These are phyloP conservation scores for Sylvicapra grimmia DNA, from an alignment of 2,113 vertebrate genomes.

Conservation along the genomic window DNA sequence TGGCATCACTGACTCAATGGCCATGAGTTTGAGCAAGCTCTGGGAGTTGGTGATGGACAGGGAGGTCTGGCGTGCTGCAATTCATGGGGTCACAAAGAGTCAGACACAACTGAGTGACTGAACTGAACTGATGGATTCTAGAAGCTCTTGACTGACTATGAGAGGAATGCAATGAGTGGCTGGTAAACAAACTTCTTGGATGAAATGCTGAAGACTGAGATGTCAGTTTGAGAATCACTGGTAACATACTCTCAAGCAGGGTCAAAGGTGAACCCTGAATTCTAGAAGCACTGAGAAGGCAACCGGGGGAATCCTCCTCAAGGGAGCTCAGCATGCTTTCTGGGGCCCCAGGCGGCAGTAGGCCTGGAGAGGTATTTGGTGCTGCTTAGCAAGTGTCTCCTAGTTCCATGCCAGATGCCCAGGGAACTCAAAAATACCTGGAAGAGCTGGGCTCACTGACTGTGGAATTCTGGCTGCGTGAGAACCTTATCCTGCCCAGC, in stretches of 20 bases:
- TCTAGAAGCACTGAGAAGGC: background rate
- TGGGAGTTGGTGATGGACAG: background rate
- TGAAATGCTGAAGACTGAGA: background rate
- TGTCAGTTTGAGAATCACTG: background rate
- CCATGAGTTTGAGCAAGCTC: background rate
- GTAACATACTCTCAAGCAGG: background rate
- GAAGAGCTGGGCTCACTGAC: background rate
- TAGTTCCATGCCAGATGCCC: background rate
- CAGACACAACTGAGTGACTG: background rate
- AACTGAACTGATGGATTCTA: background rate
- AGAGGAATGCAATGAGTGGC: background rate
- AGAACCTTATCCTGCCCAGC: fast-evolving
- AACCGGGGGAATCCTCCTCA: fast-evolving
- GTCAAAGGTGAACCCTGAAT: background rate
- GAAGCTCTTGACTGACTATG: background rate
- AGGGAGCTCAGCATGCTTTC: background rate
- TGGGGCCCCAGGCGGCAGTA: background rate
- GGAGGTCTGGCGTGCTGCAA: background rate
- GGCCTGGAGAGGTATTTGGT: background rate
- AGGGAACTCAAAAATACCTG: background rate
- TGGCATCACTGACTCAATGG: background rate
- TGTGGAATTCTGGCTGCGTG: background rate
- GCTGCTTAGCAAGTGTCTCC: background rate
- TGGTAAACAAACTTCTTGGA: background rate
- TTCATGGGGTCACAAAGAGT: background rate